phyloP scores from a whole-genome alignment of 2,797 vertebrate species.

The Tapirus indicus region DNA sequence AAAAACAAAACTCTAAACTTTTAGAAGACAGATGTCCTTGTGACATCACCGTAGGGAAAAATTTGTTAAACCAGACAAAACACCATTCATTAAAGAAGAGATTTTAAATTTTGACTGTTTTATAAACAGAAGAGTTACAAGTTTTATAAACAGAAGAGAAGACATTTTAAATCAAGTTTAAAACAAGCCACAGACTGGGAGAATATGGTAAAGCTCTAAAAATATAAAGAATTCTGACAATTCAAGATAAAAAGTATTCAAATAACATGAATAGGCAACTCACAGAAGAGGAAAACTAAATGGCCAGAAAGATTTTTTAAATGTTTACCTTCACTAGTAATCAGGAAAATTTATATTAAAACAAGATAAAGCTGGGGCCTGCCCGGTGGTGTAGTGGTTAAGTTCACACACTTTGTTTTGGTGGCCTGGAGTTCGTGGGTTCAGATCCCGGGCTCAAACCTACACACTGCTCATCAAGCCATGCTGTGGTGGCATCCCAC shows the following conservation, averaged over 20 bases:
- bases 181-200: background rate
- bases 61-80: background rate
- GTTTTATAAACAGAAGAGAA: background rate
- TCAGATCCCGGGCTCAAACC: no score
- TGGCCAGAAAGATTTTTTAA: background rate
- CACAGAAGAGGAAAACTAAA: background rate
- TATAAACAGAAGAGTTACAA: background rate
- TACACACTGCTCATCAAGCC: no score
- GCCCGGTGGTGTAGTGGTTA: no score
- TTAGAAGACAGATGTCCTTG: conserved; percentile 5
- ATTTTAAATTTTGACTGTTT: background rate
- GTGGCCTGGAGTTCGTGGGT: no score
- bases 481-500: no score
- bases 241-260: background rate
- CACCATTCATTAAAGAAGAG: background rate
- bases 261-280: background rate
- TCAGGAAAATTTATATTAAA: background rate
- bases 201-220: background rate
- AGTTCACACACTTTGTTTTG: no score
- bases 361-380: background rate
- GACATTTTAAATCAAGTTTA: background rate
- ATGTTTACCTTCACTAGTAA: background rate
- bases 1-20: background rate
- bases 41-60: background rate
- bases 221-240: conserved; percentile 17